Conservation (phyloP, 2,888 invertebrate genomes). For the Zygothrica quintamaculata region DNA sequence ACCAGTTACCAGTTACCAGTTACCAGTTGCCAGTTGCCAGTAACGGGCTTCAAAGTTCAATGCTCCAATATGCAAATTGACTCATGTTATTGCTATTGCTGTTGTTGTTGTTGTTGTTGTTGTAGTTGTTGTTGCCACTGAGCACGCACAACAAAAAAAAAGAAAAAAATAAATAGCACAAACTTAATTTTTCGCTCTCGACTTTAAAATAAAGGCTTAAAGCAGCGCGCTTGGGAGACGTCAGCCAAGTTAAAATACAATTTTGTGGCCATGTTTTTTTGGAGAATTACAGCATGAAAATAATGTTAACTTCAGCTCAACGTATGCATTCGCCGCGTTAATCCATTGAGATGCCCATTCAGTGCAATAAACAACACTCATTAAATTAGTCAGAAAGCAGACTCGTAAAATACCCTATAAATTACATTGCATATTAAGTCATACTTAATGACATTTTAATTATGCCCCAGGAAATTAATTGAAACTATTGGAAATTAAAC, state of each 20-base stretch:
- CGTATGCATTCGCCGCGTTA: slow-evolving; percentile 43
- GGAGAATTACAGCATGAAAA: slow-evolving; percentile 67
- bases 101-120: slow-evolving; percentile 37
- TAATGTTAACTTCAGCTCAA: slow-evolving; percentile 61
- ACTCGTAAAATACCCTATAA: too few relatives aligned
- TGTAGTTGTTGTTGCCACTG: slow-evolving; percentile 26
- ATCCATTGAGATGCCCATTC: slow-evolving; percentile 46
- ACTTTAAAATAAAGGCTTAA: slow-evolving; percentile 60
- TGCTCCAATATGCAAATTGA: slow-evolving; percentile 78
- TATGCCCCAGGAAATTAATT: too few relatives aligned
- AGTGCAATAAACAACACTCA: slow-evolving; percentile 11
- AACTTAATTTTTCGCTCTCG: slow-evolving; percentile 16
- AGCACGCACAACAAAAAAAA: slow-evolving; percentile 57
- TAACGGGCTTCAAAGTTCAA: slow-evolving; percentile 60
- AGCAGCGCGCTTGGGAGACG: slow-evolving; percentile 33
- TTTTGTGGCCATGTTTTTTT: slow-evolving; percentile 63
- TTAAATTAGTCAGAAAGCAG: too few relatives aligned
- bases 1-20: slow-evolving; percentile 5
- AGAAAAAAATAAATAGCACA: too few relatives aligned
- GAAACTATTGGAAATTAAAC: too few relatives aligned
- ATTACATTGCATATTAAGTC: not conserved
- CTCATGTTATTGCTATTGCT: slow-evolving; percentile 47
- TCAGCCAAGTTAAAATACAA: slow-evolving; percentile 51
- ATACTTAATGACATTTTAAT: too few relatives aligned
- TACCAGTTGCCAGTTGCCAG: slow-evolving; percentile 23